phyloP scores from a whole-genome alignment of 2,797 vertebrate species.

The Columba guinea region DNA sequence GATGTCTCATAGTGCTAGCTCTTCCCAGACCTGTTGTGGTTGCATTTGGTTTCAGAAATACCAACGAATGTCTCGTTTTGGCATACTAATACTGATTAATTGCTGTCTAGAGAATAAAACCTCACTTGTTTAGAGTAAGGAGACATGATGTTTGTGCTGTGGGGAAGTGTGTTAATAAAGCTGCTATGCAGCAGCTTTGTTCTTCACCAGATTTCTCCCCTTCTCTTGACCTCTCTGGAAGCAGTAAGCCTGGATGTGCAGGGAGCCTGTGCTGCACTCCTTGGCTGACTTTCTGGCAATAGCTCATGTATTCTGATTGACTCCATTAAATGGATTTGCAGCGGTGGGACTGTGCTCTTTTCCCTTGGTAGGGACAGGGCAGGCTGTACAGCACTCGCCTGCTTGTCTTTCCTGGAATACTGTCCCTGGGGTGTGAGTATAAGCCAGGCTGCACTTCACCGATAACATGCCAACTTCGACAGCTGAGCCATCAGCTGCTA shows the following conservation, averaged over 20 bases:
- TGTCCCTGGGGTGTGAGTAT: rapidly evolving
- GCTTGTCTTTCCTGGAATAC: background rate
- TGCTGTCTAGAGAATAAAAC: background rate
- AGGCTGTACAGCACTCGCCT: background rate
- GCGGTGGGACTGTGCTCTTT: background rate
- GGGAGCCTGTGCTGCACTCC: rapidly evolving
- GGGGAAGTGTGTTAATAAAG: background rate
- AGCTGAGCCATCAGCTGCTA: background rate
- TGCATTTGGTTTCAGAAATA: background rate
- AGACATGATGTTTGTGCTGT: background rate
- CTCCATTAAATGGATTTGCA: background rate
- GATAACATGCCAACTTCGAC: background rate
- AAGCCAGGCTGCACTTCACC: background rate
- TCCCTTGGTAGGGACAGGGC: background rate
- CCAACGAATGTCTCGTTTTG: background rate
- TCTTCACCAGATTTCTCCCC: background rate
- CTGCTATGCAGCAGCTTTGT: rapidly evolving
- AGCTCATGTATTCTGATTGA: rapidly evolving
- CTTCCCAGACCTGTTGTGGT: background rate
- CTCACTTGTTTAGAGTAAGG: background rate
- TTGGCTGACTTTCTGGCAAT: background rate
- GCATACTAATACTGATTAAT: background rate
- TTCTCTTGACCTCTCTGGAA: background rate
- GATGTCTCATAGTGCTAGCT: background rate
- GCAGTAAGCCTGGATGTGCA: background rate